phyloP scores from a whole-genome alignment of 2,888 invertebrate genomes.

The Labia minor region DNA sequence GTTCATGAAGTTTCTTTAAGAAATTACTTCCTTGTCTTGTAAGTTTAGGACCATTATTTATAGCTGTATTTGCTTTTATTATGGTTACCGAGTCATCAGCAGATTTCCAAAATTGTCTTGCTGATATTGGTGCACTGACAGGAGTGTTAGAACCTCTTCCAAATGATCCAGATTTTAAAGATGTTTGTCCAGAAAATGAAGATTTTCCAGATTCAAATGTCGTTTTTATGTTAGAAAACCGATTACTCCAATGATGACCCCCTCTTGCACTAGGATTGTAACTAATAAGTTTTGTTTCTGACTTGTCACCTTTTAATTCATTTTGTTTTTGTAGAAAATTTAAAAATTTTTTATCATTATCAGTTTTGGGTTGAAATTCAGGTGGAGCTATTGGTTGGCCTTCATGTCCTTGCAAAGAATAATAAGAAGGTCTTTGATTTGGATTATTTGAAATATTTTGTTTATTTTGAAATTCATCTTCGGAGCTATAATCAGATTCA shows the following conservation, averaged over 20 bases:
- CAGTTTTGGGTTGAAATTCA: constrained; percentile 67
- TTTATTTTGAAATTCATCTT: constrained; percentile 38
- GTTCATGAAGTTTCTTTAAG: constrained; percentile 26
- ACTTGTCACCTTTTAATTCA: constrained; percentile 37
- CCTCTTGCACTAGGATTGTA: constrained; percentile 33
- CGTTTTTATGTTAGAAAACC: constrained; percentile 74
- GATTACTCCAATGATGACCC: constrained; percentile 62
- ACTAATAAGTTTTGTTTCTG: constrained; percentile 30
- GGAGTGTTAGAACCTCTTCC: not conserved
- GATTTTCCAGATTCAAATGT: constrained; percentile 50
- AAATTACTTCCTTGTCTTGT: constrained; percentile 27
- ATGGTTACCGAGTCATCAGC: constrained; percentile 42
- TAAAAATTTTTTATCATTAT: constrained; percentile 72
- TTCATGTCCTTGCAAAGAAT: constrained; percentile 47
- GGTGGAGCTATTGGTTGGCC: constrained; percentile 42
- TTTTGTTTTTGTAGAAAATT: constrained; percentile 70
- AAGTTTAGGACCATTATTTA: constrained; percentile 33
- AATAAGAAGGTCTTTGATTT: constrained; percentile 31
- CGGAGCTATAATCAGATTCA: constrained; percentile 35
- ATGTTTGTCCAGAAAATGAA: constrained; percentile 28
- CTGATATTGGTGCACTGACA: constrained; percentile 33
- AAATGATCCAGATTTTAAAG: constrained; percentile 35
- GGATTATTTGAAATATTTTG: constrained; percentile 29
- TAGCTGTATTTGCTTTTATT: constrained; percentile 26
- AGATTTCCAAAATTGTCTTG: constrained; percentile 51